These are phyloP conservation scores for Scaptomyza pallida DNA, from an alignment of 1,140 invertebrate species.

Conservation along the genomic window DNA sequence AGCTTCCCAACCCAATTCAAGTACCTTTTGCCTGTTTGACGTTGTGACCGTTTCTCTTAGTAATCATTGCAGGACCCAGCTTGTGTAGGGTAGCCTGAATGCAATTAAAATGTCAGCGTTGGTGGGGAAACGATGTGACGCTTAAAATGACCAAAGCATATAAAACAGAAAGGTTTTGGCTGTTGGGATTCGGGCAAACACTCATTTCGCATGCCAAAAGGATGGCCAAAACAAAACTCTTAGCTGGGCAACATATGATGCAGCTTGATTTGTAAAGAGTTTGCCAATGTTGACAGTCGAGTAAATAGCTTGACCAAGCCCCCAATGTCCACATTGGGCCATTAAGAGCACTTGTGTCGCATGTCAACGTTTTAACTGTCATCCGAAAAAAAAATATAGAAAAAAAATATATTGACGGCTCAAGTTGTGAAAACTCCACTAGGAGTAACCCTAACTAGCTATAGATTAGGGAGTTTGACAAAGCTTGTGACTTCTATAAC, in stretches of 20 bases:
- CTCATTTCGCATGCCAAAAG: slow-evolving; percentile 64
- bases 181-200: slow-evolving; percentile 41
- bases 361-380: slow-evolving; percentile 79
- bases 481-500: too few species aligned
- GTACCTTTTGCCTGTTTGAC: slow-evolving; percentile 11
- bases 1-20: slow-evolving; percentile 8
- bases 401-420: not conserved
- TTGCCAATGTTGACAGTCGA: slow-evolving; percentile 21
- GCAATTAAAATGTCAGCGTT: slow-evolving; percentile 76
- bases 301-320: slow-evolving; percentile 35
- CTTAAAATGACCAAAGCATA: slow-evolving; percentile 54
- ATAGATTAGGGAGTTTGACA: too few species aligned
- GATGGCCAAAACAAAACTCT: slow-evolving; percentile 26
- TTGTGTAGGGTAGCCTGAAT: slow-evolving; percentile 57
- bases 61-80: slow-evolving; percentile 11
- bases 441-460: too few species aligned
- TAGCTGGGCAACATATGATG: slow-evolving; percentile 28
- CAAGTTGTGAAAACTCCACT: too few species aligned
- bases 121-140: slow-evolving; percentile 17
- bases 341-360: slow-evolving; percentile 77
- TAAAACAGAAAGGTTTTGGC: not conserved
- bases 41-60: slow-evolving; percentile 14
- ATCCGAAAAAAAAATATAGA: not conserved
- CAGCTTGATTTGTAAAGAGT: slow-evolving; percentile 48
- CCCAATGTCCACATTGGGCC: slow-evolving; percentile 35